Evolutionary conservation across 2,797 vertebrate species (phyloP), one percentile per base, ranked within the genome.

Genomic region (Benthosema pterotum): DNA sequence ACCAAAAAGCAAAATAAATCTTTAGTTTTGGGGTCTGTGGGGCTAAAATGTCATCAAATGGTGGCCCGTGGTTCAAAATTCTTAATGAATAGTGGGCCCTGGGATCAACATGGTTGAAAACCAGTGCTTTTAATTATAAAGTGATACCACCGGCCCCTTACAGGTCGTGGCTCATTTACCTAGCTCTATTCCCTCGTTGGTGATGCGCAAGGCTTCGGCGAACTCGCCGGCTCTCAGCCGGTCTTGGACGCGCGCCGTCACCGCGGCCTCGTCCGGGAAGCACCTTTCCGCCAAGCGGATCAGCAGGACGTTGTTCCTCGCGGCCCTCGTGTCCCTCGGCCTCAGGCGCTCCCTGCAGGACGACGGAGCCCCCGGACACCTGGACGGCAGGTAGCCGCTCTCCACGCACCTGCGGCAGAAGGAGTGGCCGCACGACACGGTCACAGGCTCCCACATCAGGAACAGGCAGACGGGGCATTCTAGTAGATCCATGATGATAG

Each of bases 361-460:
- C 9, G n/a, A n/a, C n/a, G n/a, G n/a, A n/a, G n/a, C n/a, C n/a
- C n/a, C n/a, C n/a, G 90, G 92, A 64, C 95, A 96, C 67, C 78
- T 90, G 53, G 90, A 43, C 19, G 88, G 91, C 11, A 88, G 77
- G 76, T 64, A 76, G 13, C 69, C 77, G 5, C 77, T 75, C 9
- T 74, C 84, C 11, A 92, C 82, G 80, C 95, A 97, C 8, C 91
- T 71, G 60, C 91, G 89, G 83, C 96, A 97, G 70, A 95, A 93
- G 6, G 94, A 91, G 84, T 96, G 95, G 0, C 96, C 96, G 84
- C 96, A 97, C 3, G 87, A 78, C 76, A 93, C 72, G n/a, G 94
- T 96, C 75, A 94, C 91, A 45, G 95, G 94, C 67, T 95, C 94
- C 80, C 88, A 89, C 79, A 97, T 91, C 3, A 92, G 79, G 63